Evolutionary conservation across 2,888 invertebrate genomes (phyloP), one percentile per base, ranked within the genome.

Genomic region (Dicycla oo): DNA sequence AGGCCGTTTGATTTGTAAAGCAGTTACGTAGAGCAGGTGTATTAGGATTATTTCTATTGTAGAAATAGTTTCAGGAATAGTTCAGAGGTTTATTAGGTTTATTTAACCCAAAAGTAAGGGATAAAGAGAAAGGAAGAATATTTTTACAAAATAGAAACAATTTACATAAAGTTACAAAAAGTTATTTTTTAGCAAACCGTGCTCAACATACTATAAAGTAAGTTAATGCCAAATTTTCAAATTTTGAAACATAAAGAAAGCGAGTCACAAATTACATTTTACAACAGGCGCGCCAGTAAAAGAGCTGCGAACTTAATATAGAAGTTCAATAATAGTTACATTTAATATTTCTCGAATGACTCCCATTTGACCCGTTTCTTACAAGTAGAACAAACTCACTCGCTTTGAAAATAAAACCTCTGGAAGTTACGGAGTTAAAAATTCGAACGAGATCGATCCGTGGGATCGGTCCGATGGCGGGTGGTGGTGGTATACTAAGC

Each of bases 311-410:
- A 84, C 75, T 84, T 82, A 75, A 73, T 86, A 84, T 72, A 84
- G 71, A 84, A 84, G 75, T 86, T 84, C 82, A 84, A 86, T 84
- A 84, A 82, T 78, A 84, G 85, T 84, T 74, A 84, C 75, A 76
- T 84, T 86, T 84, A 80, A 80, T 86, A 84, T 84, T 83, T 73
- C 66, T 77, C 43, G 74, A 81, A 84, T 84, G 84, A 82, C 75
- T 84, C 80, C 85, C 80, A 78, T 84, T 82, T 75, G 85, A 75
- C 80, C 77, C 85, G 69, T 84, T 84, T 74, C 82, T 77, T 73
- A 71, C 80, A 71, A 80, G 79, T 86, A 75, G 82, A 86, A 82
- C 82, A 84, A 84, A 84, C 80, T 82, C 66, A 69, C 40, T 81
- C 73, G 72, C 51, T 65, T 75, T 70, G 76, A 84, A 82, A 84